phyloP scores from a whole-genome alignment of 2,797 vertebrate species.

The Clarias pachynema region DNA sequence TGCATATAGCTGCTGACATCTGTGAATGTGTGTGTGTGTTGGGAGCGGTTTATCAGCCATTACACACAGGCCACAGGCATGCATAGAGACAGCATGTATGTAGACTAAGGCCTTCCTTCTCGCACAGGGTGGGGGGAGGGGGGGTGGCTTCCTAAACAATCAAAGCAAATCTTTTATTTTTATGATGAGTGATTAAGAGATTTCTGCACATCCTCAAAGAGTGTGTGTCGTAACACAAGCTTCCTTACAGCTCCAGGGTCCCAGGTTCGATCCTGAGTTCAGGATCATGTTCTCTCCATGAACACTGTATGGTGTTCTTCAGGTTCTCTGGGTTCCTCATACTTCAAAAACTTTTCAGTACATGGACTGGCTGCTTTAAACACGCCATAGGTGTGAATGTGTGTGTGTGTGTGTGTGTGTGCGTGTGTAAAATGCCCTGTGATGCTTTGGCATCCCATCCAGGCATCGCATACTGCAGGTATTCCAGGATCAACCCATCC shows the following conservation, averaged over 20 bases:
- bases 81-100: neutral
- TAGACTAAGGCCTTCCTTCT: slow-evolving; percentile 19
- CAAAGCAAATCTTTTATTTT: slow-evolving; percentile 8
- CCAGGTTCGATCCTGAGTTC: neutral
- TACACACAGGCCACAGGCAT: slow-evolving; percentile 33
- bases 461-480: neutral
- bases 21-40: slow-evolving; percentile 16
- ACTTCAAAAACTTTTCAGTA: neutral
- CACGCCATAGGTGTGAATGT: neutral
- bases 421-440: neutral
- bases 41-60: slow-evolving; percentile 11
- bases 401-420: neutral
- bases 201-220: neutral
- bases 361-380: neutral
- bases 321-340: neutral
- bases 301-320: neutral
- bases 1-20: slow-evolving; percentile 19
- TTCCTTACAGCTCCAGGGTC: neutral
- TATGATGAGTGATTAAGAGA: slow-evolving; percentile 8
- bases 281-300: neutral
- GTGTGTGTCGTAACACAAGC: neutral
- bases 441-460: neutral
- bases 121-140: neutral
- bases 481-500: neutral
- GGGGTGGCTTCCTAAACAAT: slow-evolving; percentile 10